Conservation (phyloP, 2,113 vertebrate genomes). For the Laterallus jamaicensis region DNA sequence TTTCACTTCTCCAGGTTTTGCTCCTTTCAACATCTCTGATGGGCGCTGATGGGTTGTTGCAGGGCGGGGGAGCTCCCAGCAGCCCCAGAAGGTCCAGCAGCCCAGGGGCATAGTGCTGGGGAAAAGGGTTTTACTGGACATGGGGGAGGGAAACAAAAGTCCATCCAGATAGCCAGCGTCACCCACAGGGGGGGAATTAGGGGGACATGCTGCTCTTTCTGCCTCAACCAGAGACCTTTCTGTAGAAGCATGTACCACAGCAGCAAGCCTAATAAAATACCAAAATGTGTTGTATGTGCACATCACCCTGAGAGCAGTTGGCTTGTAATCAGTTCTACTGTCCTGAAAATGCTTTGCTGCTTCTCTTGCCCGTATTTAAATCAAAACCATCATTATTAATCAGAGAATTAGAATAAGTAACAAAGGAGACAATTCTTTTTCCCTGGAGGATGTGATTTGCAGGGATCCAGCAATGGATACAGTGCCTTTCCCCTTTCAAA, state of each 20-base stretch:
- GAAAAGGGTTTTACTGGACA: neutral
- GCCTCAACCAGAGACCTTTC: neutral
- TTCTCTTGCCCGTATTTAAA: neutral
- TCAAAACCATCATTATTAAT: neutral
- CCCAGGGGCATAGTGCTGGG: rapidly evolving
- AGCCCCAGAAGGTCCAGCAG: neutral
- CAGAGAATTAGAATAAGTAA: neutral
- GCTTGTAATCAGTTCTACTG: neutral
- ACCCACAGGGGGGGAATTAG: neutral
- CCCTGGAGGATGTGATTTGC: neutral
- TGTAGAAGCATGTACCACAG: neutral
- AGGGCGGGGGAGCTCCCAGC: neutral
- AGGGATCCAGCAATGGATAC: neutral
- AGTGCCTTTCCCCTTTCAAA: neutral
- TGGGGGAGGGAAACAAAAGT: neutral
- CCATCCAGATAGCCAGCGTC: neutral
- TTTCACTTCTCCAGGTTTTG: neutral
- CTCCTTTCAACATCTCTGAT: neutral
- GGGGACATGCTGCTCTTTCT: neutral
- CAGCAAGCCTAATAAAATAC: neutral
- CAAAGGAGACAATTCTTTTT: neutral
- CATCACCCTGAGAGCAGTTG: neutral
- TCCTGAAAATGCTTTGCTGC: neutral
- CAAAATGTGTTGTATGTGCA: neutral
- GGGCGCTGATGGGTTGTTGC: neutral